Evolutionary conservation across 1,140 invertebrate genomes (phyloP), one percentile per base, ranked within the genome.

Genomic region (Drosophila mojavensis): DNA sequence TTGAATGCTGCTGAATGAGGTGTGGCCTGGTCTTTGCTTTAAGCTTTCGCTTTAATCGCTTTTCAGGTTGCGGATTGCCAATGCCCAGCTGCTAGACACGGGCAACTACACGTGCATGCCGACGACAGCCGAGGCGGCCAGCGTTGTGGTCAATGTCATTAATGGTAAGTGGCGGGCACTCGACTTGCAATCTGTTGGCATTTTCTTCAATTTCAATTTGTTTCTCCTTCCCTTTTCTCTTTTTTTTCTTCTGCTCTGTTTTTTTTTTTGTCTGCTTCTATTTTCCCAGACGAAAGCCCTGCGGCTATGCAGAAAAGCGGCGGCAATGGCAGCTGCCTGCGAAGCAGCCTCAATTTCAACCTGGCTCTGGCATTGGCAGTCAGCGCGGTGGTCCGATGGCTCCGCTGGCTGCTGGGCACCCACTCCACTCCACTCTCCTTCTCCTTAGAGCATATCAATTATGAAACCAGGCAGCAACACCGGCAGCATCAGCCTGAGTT

Each of bases 91-190:
- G 15, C 94, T 94, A 39, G 96, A 97, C 93, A 96, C 96, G 33
- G 96, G 97, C 45, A 97, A 97, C 93, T 98, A 97, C 92, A 97
- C 96, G 90, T 97, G 97, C 91, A 95, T 96, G 76, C 96, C 96
- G 15, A 97, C 96, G 20, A 95, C 96, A 83, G 96, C 96, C 50
- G 95, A 96, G 79, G 94, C 95, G 20, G 96, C 96, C 73, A 96
- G 95, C 84, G 96, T 97, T 73, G 96, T 96, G 90, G 96, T 98
- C 62, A 97, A 97, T 92, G 96, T 98, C 85, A 97, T 98, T 91
- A 97, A 97, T 93, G 97, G 97, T 97, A 94, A 95, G 76, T 77
- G 43, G 50, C 24, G 11, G 53, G 26, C 43, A 60, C 41, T 36
- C 56, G 43, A 41, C 43, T 58, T 20, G 39, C 39, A 26, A n/a